phyloP scores from a whole-genome alignment of 92 coral and sea anemone genomes.

The Ricordea florida region DNA sequence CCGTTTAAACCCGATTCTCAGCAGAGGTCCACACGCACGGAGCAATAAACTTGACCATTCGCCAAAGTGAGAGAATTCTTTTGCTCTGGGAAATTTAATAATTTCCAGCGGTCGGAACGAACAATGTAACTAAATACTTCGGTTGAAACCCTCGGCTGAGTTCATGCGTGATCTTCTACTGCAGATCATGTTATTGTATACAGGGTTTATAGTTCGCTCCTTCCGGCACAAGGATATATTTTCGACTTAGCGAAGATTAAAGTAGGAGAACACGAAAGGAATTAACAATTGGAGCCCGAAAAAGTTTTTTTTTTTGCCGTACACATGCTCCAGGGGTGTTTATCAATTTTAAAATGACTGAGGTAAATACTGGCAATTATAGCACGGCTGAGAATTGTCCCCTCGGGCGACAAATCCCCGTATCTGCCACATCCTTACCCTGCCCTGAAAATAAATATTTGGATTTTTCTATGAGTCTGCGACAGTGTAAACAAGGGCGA shows the following conservation, averaged over 20 bases:
- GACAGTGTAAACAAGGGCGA: no score
- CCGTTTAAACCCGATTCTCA: no score
- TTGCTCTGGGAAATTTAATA: slow-evolving; percentile 15
- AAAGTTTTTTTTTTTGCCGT: no score
- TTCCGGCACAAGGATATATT: slow-evolving; percentile 2
- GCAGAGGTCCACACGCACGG: no score
- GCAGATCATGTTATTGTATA: neutral
- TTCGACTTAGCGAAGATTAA: neutral
- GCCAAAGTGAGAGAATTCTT: no score
- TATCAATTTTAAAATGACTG: no score
- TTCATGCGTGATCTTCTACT: neutral
- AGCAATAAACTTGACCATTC: no score
- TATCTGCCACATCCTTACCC: no score
- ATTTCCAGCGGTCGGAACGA: neutral
- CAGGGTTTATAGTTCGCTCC: neutral
- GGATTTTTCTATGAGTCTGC: neutral
- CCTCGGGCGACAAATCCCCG: no score
- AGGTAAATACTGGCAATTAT: neutral
- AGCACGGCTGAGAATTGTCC: no score
- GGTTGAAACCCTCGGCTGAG: neutral
- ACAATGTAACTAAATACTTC: slow-evolving; percentile 23
- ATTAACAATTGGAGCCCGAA: no score
- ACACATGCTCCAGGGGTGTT: no score
- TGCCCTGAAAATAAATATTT: neutral
- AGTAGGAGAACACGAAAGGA: neutral